Conservation (phyloP, 2,888 invertebrate species). For the Pristionchus arcanus region DNA sequence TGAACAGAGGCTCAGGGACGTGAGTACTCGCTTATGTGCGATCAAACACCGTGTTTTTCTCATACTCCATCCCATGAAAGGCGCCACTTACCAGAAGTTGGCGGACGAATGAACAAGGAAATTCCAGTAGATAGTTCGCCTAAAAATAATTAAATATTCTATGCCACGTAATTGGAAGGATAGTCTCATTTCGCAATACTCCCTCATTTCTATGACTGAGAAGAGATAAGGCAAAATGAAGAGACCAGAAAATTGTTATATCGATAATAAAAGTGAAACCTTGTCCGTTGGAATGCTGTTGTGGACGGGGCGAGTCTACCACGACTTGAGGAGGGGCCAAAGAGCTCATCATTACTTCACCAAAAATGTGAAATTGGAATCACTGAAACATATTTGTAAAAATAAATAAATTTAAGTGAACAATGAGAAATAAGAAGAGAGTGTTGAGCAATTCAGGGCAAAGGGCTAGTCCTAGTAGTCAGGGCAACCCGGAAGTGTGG, state of each 20-base stretch:
- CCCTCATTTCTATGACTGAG: too few species aligned
- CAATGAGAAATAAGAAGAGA: background rate
- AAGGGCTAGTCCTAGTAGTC: background rate
- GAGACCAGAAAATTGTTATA: too few species aligned
- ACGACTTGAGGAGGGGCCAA: slow-evolving; percentile 52
- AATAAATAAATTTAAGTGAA: background rate
- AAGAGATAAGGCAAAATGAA: too few species aligned
- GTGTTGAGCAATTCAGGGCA: background rate
- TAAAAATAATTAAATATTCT: background rate
- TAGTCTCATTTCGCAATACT: too few species aligned
- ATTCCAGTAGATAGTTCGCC: slow-evolving; percentile 30
- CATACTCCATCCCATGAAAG: background rate
- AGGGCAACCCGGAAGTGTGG: slow-evolving; percentile 4
- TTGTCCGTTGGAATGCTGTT: background rate
- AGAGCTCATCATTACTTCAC: slow-evolving; percentile 32
- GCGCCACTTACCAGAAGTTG: slow-evolving; percentile 12
- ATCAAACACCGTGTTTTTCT: background rate
- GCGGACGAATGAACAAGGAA: slow-evolving; percentile 45
- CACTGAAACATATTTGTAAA: background rate
- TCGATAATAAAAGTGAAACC: background rate
- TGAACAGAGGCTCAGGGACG: background rate
- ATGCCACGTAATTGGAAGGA: background rate
- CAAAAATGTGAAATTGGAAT: background rate
- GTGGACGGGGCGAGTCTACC: slow-evolving; percentile 48
- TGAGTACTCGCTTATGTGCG: background rate